Conservation (phyloP, 1,140 invertebrate genomes). For the Drosophila arizonae region DNA sequence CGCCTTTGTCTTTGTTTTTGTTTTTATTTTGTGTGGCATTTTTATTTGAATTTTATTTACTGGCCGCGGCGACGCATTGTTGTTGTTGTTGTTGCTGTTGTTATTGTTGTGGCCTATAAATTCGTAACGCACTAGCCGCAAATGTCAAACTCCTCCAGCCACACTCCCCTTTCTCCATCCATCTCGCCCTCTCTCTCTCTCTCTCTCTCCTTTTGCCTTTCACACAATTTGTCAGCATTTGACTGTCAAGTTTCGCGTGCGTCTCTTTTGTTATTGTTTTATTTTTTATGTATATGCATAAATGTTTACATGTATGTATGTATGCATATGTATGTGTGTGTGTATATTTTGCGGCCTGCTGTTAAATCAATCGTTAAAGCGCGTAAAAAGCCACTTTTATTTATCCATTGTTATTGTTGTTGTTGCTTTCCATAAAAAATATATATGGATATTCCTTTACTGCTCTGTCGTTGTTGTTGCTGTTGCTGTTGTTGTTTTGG, state of each 20-base stretch:
- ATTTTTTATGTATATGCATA: conserved; percentile 10
- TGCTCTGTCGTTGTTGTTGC: conserved; percentile 40
- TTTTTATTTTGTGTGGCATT: conserved; percentile 61
- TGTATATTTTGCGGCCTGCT: conserved; percentile 56
- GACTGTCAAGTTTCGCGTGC: conserved; percentile 37
- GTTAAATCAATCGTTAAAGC: conserved; percentile 78
- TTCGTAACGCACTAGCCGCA: conserved; percentile 57
- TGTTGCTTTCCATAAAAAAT: conserved; percentile 48
- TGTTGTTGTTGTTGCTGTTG: conserved; percentile 2
- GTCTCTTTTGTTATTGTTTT: conserved; percentile 22
- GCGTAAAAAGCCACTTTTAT: conserved; percentile 68
- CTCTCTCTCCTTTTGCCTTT: background rate
- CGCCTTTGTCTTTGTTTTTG: background rate
- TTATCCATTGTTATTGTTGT: conserved; percentile 20
- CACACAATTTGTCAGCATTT: conserved; percentile 57
- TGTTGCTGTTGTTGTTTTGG: conserved; percentile 54
- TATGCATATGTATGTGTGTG: conserved; percentile 43
- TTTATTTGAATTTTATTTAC: conserved; percentile 80
- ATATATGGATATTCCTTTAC: conserved; percentile 29
- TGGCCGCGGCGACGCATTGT: conserved; percentile 41
- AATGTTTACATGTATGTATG: conserved; percentile 11
- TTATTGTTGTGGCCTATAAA: conserved; percentile 59
- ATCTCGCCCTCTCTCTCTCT: background rate
- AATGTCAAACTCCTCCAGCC: conserved; percentile 5
- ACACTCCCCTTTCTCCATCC: background rate